These are phyloP conservation scores for Progne subis DNA, from an alignment of 2,113 vertebrate species.

Conservation along the genomic window DNA sequence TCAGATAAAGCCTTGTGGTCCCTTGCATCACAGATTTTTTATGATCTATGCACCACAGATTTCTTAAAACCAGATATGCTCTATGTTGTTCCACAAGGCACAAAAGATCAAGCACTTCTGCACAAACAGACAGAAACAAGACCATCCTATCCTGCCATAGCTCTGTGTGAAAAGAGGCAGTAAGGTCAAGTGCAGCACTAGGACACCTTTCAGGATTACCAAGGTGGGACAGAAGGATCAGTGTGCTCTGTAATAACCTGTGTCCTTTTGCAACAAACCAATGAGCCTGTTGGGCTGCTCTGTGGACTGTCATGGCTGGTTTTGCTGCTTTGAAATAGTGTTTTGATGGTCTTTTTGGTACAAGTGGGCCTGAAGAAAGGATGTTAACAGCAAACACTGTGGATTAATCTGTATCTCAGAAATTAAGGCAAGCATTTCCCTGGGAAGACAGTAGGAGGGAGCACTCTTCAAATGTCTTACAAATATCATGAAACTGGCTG, in stretches of 20 bases:
- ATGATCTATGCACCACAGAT: not conserved
- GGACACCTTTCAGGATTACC: not conserved
- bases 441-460: not conserved
- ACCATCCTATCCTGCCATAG: not conserved
- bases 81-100: not conserved
- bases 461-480: not conserved
- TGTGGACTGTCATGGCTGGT: not conserved
- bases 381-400: not conserved
- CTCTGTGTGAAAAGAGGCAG: not conserved
- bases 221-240: not conserved
- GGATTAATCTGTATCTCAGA: not conserved
- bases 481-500: not conserved
- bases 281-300: not conserved
- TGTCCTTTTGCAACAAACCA: not conserved
- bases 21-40: not conserved
- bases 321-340: not conserved
- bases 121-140: not conserved
- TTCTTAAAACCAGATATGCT: not conserved
- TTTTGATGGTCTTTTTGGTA: not conserved
- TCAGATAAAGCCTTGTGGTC: not conserved
- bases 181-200: not conserved
- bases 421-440: not conserved
- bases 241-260: not conserved
- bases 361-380: not conserved
- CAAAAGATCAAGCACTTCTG: not conserved